phyloP scores from a whole-genome alignment of 2,797 vertebrate genomes.

The Trachops cirrhosus region DNA sequence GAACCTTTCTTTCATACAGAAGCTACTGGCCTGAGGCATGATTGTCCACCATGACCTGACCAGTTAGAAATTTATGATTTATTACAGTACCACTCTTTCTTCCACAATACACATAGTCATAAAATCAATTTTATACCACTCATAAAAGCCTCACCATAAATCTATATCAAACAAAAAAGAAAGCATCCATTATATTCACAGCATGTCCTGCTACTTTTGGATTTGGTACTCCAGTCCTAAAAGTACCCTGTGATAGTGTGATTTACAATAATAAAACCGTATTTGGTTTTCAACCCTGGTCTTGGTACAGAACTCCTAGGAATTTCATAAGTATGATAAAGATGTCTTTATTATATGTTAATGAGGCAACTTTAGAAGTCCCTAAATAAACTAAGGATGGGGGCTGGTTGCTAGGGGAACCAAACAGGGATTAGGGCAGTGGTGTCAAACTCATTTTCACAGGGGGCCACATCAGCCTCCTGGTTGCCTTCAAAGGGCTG shows the following conservation, averaged over 20 bases:
- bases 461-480: no score
- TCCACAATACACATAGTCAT: neutral
- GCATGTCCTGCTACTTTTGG: neutral
- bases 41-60: neutral
- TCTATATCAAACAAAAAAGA: neutral
- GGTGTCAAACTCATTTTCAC: no score
- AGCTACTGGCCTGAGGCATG: neutral
- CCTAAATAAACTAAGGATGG: neutral
- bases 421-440: neutral
- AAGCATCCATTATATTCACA: neutral
- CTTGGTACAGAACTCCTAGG: neutral
- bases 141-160: slow-evolving; percentile 32
- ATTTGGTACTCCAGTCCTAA: neutral
- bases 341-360: neutral
- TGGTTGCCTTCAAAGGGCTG: no score
- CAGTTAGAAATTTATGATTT: neutral
- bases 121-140: slow-evolving; percentile 44
- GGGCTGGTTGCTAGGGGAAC: neutral
- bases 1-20: neutral
- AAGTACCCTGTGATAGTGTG: neutral
- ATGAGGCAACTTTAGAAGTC: neutral
- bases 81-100: neutral
- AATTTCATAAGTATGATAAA: neutral
- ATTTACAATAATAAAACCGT: neutral
- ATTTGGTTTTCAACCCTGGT: neutral